Percentiles rank a stretch among this genome's conserved stretches.
These are phyloP conservation scores for Bicyclus anynana DNA, from an alignment of 1,140 invertebrate genomes.

Conservation along the genomic window DNA sequence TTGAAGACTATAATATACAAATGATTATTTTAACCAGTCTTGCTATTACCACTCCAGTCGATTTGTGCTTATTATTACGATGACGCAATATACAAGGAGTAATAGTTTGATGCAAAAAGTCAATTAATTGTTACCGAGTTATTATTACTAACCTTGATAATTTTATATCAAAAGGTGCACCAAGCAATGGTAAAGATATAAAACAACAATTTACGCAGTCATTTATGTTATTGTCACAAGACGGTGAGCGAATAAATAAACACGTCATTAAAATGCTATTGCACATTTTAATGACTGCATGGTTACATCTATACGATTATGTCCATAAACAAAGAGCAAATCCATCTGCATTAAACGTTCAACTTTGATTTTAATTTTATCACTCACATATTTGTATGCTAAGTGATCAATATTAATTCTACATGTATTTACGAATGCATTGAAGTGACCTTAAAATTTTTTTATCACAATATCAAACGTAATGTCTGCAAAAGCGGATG, in stretches of 20 bases:
- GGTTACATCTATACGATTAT: background rate
- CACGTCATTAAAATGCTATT: background rate
- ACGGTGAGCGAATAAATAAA: background rate
- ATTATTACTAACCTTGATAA: constrained; percentile 9
- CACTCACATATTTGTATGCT: background rate
- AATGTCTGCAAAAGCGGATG: no score
- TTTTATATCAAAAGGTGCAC: constrained; percentile 6
- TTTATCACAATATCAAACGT: background rate
- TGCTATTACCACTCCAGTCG: constrained; percentile 1
- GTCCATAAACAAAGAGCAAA: background rate
- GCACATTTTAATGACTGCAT: background rate
- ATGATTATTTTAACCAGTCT: constrained; percentile 9
- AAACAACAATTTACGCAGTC: background rate
- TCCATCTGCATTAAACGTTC: background rate
- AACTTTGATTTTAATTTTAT: no score
- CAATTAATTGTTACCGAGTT: constrained; percentile 9
- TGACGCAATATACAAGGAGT: constrained; percentile 10
- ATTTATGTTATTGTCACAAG: background rate
- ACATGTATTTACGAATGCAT: background rate
- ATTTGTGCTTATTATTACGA: background rate
- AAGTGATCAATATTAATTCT: no score
- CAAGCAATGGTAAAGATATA: background rate
- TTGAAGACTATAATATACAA: constrained; percentile 8
- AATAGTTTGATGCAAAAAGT: constrained; percentile 15
- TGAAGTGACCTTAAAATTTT: background rate